Base-by-base conservation (phyloP, 2,113 vertebrate genomes). In the Atherinomorus stipes region DNA sequence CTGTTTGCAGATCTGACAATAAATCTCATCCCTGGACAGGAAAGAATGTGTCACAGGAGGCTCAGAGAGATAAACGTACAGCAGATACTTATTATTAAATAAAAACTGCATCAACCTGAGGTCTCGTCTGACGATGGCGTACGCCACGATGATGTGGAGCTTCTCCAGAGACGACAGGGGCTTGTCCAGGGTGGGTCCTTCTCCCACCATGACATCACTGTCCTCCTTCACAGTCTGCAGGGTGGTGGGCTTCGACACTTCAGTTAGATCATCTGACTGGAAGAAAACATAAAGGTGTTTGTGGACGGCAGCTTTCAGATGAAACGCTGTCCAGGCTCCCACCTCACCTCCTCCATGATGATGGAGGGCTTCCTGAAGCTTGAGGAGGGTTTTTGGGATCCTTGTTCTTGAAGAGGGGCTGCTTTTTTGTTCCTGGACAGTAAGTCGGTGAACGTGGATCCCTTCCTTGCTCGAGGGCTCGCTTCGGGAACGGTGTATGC, bases 1-100 rank as follows among this genome's bases (percentile, higher is more conserved):
- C 83, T 99, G 98, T 87, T 99, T 99, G 88, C 98, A 99, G 93
- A 99, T 99, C 93, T 99, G 98, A 90, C 98, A 98, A 83, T 98
- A 99, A 82, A 99, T 96, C 88, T 99, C 98, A 77, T 99, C 98
- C 83, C 98, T 99, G 80, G 11, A 74, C 7, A 83, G 0, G 52
- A 83, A 79, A 61, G 7, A 11, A 3, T 60, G 23, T 5, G 11
- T 83, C 10, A 63, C 18, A 0, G 23, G 18, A 69, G 23, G 26
- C 5, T 52, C 19, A 56, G 8, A 73, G 47, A 54, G 0, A 70
- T 0, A 58, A 16, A 10, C 0, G n/a, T 40, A 21, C 8, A 19
- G 15, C 8, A 7, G 4, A 28, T 22, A 4, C 45, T 21, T 26
- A 56, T 7, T 3, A 45, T 42, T 38, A 16, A 26, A 66, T 44